phyloP scores from a whole-genome alignment of 2,113 vertebrate genomes.

The Cisticola juncidis region DNA sequence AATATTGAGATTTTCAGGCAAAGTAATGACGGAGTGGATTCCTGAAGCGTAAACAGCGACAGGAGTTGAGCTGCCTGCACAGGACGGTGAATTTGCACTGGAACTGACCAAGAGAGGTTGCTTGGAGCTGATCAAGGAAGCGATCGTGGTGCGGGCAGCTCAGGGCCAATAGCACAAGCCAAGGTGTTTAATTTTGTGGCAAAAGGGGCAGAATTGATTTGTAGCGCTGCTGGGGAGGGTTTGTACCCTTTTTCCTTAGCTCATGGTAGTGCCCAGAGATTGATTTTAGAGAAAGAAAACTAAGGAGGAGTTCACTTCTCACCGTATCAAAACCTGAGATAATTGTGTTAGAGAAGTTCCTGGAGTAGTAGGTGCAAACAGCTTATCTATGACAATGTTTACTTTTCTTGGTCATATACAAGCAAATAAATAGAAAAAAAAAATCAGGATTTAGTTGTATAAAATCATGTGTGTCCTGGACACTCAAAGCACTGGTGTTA shows the following conservation, averaged over 20 bases:
- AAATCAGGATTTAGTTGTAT: background rate
- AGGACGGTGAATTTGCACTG: background rate
- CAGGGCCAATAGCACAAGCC: background rate
- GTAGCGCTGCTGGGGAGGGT: rapidly evolving
- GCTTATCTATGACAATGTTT: background rate
- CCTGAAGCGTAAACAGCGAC: background rate
- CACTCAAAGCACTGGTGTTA: background rate
- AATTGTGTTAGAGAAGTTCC: background rate
- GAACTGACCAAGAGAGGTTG: background rate
- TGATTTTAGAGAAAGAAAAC: background rate
- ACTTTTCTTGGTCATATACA: background rate
- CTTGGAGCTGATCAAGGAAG: background rate
- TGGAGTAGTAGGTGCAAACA: background rate
- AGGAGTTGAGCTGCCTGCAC: background rate
- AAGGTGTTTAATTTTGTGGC: background rate
- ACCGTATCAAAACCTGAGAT: background rate
- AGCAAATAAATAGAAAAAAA: background rate
- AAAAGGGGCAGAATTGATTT: background rate
- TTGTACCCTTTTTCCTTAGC: background rate
- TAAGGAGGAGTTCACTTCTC: background rate
- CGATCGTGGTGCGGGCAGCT: background rate
- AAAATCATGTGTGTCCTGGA: background rate
- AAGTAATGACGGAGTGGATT: background rate
- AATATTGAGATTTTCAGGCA: background rate
- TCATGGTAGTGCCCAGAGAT: background rate